Evolutionary conservation across 2,113 vertebrate species (phyloP), one percentile per base, ranked within the genome.

Genomic region (Scomber scombrus): DNA sequence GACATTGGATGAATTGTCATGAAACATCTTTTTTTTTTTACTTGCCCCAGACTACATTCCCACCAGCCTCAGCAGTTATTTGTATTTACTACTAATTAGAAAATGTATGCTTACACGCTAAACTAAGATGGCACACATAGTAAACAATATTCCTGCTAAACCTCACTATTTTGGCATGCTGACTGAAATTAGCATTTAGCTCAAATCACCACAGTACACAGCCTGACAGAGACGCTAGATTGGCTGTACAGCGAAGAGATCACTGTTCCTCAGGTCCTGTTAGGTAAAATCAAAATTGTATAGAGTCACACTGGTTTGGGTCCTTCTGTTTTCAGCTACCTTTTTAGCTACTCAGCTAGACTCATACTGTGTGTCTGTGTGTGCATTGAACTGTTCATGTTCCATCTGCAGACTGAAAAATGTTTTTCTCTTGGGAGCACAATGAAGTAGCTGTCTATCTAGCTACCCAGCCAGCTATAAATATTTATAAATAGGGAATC

Each of bases 401-500:
- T 85, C 67, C 40, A 40, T 78, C 70, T 78, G 80, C 84, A 88
- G 81, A 68, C 67, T 86, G 69, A 69, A 79, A 80, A 31, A 49
- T 70, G 68, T 74, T 68, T 71, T 0, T 68, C 78, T 87, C 82
- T 40, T 31, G 81, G 82, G 85, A 84, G 75, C 79, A 78, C 82
- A 82, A 80, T 85, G 82, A 78, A 82, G 72, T 82, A 88, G 78
- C 75, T 79, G 71, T 80, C 85, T 80, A 69, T 88, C 79, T 74
- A 23, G 69, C 77, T 85, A 70, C 55, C 15, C 58, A 71, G 70
- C 19, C 73, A 50, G 61, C 51, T 56, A 78, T 90, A 89, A 79
- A 91, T 91, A 91, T 93, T 88, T 89, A 91, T 90, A 79, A 68
- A 72, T 11, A 40, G 50, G 47, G 56, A 87, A 70, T 86, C 70